These are phyloP conservation scores for Latrodectus geometricus DNA, from an alignment of 1,140 invertebrate genomes.

Conservation along the genomic window DNA sequence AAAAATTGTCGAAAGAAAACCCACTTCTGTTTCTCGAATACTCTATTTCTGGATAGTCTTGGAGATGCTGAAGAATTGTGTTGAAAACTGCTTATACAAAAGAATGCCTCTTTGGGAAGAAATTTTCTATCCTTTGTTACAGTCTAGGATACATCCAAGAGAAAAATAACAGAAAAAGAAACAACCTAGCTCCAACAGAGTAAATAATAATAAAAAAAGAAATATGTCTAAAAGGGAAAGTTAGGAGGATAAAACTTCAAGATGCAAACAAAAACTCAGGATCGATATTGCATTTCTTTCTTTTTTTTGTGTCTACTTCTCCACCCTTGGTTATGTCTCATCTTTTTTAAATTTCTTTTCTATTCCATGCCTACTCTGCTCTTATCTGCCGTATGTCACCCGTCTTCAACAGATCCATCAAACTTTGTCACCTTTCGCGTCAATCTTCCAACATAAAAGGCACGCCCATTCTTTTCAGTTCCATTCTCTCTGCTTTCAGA, in stretches of 20 bases:
- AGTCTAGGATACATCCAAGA: not conserved
- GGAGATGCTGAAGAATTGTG: not conserved
- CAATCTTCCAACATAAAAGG: slow-evolving; percentile 4
- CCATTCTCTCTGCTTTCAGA: not conserved
- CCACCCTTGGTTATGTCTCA: not conserved
- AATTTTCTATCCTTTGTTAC: not conserved
- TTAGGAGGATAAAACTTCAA: slow-evolving; percentile 23
- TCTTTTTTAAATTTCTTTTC: not conserved
- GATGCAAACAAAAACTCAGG: slow-evolving; percentile 37
- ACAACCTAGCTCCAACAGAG: not conserved
- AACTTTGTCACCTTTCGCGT: slow-evolving; percentile 24
- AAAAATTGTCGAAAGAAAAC: not conserved
- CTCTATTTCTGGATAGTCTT: not conserved
- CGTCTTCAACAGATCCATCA: slow-evolving; percentile 38
- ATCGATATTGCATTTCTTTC: slow-evolving; percentile 41
- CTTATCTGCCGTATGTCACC: slow-evolving; percentile 46
- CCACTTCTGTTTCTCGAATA: not conserved
- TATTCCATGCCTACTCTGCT: not conserved
- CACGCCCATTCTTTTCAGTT: not conserved
- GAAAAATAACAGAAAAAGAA: not conserved
- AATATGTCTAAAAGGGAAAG: not conserved
- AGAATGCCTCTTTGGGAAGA: not conserved
- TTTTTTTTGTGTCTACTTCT: not conserved
- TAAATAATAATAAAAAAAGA: not conserved
- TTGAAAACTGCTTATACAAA: not conserved